Conservation (phyloP, 2,888 invertebrate species). For the Amorpha juglandis region DNA sequence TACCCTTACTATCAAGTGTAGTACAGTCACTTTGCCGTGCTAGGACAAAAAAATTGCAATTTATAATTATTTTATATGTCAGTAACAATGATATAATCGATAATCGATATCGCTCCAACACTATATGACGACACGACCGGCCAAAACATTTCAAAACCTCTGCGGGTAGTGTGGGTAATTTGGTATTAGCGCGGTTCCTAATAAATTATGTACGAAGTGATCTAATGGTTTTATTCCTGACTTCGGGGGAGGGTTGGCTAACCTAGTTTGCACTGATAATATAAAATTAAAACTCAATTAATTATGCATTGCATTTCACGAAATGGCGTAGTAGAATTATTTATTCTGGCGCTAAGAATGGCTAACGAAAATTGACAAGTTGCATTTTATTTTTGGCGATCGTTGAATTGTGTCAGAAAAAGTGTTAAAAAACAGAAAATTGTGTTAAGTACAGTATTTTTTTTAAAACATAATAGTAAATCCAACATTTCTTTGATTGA, state of each 20-base stretch:
- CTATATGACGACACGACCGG: conserved; percentile 52
- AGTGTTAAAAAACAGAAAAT: no score
- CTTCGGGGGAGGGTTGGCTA: not conserved
- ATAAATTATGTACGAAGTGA: conserved; percentile 60
- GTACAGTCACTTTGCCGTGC: no score
- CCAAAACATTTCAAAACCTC: conserved; percentile 61
- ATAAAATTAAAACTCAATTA: not conserved
- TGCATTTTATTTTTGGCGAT: no score
- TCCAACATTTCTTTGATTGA: not conserved
- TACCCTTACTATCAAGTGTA: no score
- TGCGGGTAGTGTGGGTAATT: conserved; percentile 59
- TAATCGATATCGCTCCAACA: conserved; percentile 44
- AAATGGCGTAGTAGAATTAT: no score
- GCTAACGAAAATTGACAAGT: no score
- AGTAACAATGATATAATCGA: conserved; percentile 16
- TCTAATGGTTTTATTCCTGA: conserved; percentile 43
- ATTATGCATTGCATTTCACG: not conserved
- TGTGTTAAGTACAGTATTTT: not conserved
- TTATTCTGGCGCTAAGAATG: no score
- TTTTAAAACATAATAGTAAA: not conserved
- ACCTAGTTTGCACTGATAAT: not conserved
- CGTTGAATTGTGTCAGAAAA: no score
- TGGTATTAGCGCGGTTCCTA: conserved; percentile 58
- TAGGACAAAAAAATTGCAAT: no score
- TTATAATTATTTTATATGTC: no score